A percentile compares a stretch with the other conserved stretches of the same genome.
Evolutionary conservation across 2,113 vertebrate species (phyloP).

Genomic region (Notothenia rossii): DNA sequence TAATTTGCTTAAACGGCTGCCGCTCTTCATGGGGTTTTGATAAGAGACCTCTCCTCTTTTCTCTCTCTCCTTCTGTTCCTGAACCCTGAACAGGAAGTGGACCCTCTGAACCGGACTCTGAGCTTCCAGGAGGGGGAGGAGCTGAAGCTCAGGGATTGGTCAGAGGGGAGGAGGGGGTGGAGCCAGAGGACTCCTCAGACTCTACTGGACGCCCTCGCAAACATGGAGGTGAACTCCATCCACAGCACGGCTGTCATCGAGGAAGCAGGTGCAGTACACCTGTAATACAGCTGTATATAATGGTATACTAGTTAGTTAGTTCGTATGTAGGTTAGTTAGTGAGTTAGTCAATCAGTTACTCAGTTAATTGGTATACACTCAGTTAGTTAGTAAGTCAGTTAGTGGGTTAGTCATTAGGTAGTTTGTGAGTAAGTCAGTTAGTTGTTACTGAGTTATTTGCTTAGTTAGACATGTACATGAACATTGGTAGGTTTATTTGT

Average conservation of each 20-base stretch:
- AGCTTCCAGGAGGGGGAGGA: constrained; percentile 80
- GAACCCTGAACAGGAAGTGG: constrained; percentile 71
- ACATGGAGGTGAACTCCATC: constrained; percentile 75
- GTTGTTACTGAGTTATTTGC: too few species aligned
- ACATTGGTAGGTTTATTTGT: too few species aligned
- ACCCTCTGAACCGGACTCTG: constrained; percentile 80
- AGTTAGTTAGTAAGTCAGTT: too few species aligned
- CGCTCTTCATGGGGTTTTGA: too few species aligned
- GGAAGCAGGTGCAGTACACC: constrained; percentile 52
- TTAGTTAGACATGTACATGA: too few species aligned
- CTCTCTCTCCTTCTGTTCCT: constrained; percentile 18
- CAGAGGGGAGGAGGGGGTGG: constrained; percentile 76
- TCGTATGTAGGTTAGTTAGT: too few species aligned
- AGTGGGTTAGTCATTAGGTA: too few species aligned
- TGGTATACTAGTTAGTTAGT: too few species aligned
- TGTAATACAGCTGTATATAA: neutral
- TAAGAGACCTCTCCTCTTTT: neutral
- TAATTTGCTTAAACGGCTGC: too few species aligned
- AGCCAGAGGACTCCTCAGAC: constrained; percentile 79
- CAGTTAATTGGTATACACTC: too few species aligned
- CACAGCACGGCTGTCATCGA: constrained; percentile 41
- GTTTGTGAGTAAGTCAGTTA: too few species aligned
- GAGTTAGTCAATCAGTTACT: too few species aligned
- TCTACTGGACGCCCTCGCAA: constrained; percentile 82
- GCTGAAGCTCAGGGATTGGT: constrained; percentile 73